These are phyloP conservation scores for Strigops habroptila DNA, from an alignment of 2,113 vertebrate genomes.

Conservation along the genomic window DNA sequence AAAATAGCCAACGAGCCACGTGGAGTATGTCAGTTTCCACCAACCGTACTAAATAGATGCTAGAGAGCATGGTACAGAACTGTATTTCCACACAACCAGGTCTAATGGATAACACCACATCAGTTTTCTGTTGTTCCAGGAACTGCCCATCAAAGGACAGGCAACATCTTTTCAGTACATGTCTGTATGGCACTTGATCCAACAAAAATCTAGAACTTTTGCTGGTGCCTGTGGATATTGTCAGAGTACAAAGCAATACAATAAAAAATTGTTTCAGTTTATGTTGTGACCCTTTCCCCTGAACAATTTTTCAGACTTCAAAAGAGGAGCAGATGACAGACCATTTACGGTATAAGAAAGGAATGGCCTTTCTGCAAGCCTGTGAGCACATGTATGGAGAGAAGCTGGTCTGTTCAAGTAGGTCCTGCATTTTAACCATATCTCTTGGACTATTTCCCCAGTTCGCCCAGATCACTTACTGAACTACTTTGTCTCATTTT, in stretches of 20 bases:
- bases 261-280: not conserved
- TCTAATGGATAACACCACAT: not conserved
- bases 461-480: not conserved
- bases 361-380: not conserved
- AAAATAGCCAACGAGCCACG: not conserved
- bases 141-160: not conserved
- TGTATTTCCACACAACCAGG: not conserved
- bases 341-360: not conserved
- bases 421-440: not conserved
- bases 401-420: not conserved
- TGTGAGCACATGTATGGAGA: not conserved
- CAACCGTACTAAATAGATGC: not conserved
- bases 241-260: not conserved
- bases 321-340: not conserved
- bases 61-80: not conserved
- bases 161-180: not conserved
- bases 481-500: not conserved
- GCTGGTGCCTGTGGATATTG: not conserved
- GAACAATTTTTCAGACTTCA: not conserved
- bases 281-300: not conserved
- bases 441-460: not conserved
- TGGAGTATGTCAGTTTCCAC: not conserved
- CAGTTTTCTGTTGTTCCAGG: not conserved
- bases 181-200: not conserved
- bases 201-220: not conserved